phyloP scores from a whole-genome alignment of 2,888 invertebrate genomes.

The Drosophila paramelanica region DNA sequence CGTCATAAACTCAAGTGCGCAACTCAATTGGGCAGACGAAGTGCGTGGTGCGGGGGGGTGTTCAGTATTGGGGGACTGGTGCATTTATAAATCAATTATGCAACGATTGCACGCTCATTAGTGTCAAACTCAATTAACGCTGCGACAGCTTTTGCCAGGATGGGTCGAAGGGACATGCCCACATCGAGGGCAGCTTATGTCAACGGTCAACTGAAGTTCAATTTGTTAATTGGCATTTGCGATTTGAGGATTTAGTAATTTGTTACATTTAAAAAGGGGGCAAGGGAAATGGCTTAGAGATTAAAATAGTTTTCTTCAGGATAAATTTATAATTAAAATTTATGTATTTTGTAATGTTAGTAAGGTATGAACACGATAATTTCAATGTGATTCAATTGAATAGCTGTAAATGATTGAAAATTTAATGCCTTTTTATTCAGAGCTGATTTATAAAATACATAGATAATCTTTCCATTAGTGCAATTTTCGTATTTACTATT shows the following conservation, averaged over 20 bases:
- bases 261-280: background rate
- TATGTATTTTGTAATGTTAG: too few species aligned
- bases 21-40: conserved; percentile 31
- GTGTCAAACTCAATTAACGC: conserved; percentile 81
- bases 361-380: too few species aligned
- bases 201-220: conserved; percentile 39
- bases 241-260: conserved; percentile 8
- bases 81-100: conserved; percentile 81
- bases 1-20: conserved; percentile 72
- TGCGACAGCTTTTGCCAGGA: conserved; percentile 63
- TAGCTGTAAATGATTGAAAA: too few species aligned
- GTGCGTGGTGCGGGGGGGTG: background rate
- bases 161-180: conserved; percentile 5
- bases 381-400: too few species aligned
- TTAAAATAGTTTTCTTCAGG: background rate
- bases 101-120: conserved; percentile 80
- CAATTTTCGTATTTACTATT: background rate
- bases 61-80: conserved; percentile 17
- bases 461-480: background rate
- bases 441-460: too few species aligned
- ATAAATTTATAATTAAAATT: background rate
- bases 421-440: too few species aligned
- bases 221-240: conserved; percentile 45
- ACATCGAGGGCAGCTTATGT: conserved; percentile 18
- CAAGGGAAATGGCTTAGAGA: background rate